Percentiles rank a stretch among this genome's conserved stretches.
phyloP scores from a whole-genome alignment of 2,113 vertebrate species.

The Smithornis capensis region DNA sequence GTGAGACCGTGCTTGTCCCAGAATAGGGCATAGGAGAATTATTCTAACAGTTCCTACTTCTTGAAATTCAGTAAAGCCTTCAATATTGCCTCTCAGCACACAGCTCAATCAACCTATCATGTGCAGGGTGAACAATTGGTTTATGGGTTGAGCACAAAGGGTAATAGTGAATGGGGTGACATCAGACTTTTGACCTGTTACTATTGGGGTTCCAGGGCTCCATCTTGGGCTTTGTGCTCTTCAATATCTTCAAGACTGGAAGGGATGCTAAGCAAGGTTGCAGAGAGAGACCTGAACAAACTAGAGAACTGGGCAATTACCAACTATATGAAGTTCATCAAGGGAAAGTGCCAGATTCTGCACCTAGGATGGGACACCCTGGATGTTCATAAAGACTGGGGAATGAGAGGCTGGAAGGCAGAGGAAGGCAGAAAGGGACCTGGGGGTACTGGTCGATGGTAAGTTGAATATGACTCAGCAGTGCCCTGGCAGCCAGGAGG shows the following conservation, averaged over 20 bases:
- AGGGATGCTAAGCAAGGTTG: neutral
- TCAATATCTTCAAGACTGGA: neutral
- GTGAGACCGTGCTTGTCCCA: neutral
- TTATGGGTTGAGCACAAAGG: neutral
- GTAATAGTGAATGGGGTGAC: neutral
- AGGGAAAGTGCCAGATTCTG: neutral
- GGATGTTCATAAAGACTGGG: neutral
- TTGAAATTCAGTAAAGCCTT: neutral
- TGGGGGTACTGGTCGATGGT: too few species aligned
- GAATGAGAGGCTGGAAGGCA: neutral
- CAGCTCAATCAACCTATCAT: neutral
- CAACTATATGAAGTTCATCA: neutral
- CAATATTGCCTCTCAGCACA: neutral
- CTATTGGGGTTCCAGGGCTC: neutral
- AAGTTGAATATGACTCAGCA: neutral
- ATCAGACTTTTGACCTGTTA: neutral
- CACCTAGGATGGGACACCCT: neutral
- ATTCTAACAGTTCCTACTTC: neutral
- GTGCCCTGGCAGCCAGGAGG: neutral
- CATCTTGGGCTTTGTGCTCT: neutral
- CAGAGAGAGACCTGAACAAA: neutral
- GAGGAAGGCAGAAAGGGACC: neutral
- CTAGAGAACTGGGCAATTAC: neutral
- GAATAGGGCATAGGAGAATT: fast-evolving
- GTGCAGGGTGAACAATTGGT: neutral